phyloP scores from a whole-genome alignment of 2,888 invertebrate genomes.

The Coenonympha arcania region DNA sequence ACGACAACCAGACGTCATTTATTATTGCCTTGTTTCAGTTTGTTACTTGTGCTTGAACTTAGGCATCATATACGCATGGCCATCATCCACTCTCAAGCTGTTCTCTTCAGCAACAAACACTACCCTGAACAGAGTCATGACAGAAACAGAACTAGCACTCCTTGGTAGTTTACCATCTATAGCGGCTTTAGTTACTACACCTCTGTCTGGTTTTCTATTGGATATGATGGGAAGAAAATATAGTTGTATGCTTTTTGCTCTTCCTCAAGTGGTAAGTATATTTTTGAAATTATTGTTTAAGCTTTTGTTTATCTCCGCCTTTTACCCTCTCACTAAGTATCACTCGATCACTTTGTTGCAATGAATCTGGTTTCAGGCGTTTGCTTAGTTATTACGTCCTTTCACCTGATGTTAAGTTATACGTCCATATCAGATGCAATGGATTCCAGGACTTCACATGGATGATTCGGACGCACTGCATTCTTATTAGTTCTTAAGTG shows the following conservation, averaged over 20 bases:
- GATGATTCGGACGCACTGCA: no score
- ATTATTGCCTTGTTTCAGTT: conserved; percentile 46
- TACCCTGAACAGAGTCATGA: conserved; percentile 37
- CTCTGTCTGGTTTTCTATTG: conserved; percentile 36
- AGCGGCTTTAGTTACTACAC: conserved; percentile 37
- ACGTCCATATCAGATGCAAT: no score
- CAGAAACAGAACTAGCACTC: conserved; percentile 38
- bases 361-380: no score
- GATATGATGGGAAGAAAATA: conserved; percentile 41
- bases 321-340: no score
- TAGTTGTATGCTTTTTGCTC: conserved; percentile 30
- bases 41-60: conserved; percentile 43
- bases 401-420: no score
- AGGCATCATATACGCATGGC: conserved; percentile 51
- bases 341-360: no score
- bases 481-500: no score
- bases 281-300: no score
- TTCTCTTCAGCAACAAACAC: conserved; percentile 43
- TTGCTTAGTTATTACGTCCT: no score
- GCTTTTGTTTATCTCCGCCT: no score
- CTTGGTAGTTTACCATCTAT: conserved; percentile 41
- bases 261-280: conserved; percentile 28
- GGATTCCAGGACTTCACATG: no score
- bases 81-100: conserved; percentile 47
- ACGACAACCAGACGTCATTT: no score